Conservation (phyloP, 1,140 invertebrate genomes). For the Babylonia areolata region DNA sequence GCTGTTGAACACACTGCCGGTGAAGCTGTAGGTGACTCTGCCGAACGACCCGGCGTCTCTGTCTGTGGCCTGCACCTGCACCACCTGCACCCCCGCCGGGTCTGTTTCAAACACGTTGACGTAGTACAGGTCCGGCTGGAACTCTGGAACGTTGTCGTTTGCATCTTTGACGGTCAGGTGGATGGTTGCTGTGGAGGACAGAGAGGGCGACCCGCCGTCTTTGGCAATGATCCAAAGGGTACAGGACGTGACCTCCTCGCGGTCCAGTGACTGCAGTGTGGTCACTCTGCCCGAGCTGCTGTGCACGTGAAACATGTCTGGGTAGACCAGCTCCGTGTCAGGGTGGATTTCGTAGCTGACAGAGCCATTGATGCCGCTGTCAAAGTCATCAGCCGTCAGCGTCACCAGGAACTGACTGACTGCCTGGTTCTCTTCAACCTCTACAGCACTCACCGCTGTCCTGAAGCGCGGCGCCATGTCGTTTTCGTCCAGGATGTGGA, state of each 20-base stretch:
- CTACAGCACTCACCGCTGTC: constrained; percentile 73
- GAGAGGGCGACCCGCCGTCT: constrained; percentile 81
- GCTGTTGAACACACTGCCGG: constrained; percentile 49
- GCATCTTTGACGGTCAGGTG: constrained; percentile 85
- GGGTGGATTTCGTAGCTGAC: constrained; percentile 63
- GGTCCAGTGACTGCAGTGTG: constrained; percentile 76
- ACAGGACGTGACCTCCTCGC: constrained; percentile 82
- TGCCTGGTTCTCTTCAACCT: constrained; percentile 83
- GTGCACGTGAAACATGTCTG: constrained; percentile 86
- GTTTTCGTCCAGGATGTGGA: constrained; percentile 92
- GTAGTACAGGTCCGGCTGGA: constrained; percentile 79
- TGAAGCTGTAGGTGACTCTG: constrained; percentile 64
- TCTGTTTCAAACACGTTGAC: constrained; percentile 85
- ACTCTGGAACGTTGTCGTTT: constrained; percentile 95
- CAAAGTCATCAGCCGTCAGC: constrained; percentile 62
- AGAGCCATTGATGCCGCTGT: constrained; percentile 69
- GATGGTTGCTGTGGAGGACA: constrained; percentile 84
- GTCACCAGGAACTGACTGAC: constrained; percentile 52
- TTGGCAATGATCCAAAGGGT: constrained; percentile 79
- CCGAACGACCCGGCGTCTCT: constrained; percentile 88
- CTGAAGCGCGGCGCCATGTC: constrained; percentile 90
- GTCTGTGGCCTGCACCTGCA: constrained; percentile 86
- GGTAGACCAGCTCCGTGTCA: constrained; percentile 61
- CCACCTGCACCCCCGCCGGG: constrained; percentile 78
- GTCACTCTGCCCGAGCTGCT: constrained; percentile 90